Base-by-base conservation (phyloP, 2,888 invertebrate genomes). In the Aethes cnicana region DNA sequence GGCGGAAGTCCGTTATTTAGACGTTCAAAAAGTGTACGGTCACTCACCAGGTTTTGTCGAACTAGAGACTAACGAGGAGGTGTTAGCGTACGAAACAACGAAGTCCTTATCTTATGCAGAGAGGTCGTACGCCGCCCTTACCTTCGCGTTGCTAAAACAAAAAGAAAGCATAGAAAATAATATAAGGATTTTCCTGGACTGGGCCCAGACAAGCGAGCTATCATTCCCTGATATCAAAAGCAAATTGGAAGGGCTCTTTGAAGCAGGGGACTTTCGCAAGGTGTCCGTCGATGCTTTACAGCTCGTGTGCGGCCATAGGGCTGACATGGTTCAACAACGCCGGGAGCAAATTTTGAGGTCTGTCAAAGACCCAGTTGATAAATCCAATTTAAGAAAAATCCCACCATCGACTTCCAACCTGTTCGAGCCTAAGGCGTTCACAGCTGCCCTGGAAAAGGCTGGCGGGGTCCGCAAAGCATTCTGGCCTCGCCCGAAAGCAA, bases 281-380 rank as follows among this genome's bases (percentile, higher is more conserved):
- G 18, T 37, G 2, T 55, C 54, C 4, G 23, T 36, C 6, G 59
- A 59, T 23, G 16, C 52, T 6, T 35, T 59, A 5, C 59, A 59
- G 39, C 8, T 59, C 4, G 26, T 49, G 4, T 56, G 58, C 28
- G 58, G 58, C 5, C 55, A 55, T 25, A 41, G 58, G n/a, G 54
- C 56, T 5, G 55, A 20, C 14, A 18, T 30, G 14, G 30, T 20
- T 43, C 41, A 53, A 21, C 47, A 43, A 35, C 33, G 53, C 1
- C 26, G 52, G 5, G 52, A 55, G 7, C 33, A 18, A 8, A 48
- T 55, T 11, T 9, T 41, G 26, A 14, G 16, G 9, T 9, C 16
- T n/a, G 23, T 41, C 7, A 41, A 9, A 23, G 48, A 58, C 23
- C 47, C 54, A 4, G 28, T 54, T 8, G n/a, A 32, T 1, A 55